phyloP scores from a whole-genome alignment of 2,113 vertebrate genomes.

The Osmerus mordax region DNA sequence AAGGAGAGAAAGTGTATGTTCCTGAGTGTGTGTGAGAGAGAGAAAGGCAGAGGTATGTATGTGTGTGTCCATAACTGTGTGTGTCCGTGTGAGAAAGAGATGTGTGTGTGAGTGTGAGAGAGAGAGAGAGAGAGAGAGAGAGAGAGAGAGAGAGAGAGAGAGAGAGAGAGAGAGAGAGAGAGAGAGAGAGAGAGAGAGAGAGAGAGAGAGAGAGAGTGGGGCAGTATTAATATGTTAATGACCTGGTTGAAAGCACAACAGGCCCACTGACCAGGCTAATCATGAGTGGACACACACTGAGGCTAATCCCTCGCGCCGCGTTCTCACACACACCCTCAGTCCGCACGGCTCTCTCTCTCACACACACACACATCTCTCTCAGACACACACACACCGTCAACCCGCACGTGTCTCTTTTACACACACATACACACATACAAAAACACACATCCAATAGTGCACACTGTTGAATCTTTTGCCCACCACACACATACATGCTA shows the following conservation, averaged over 20 bases:
- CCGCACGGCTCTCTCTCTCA: not conserved
- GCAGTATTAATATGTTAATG: slow-evolving; percentile 79
- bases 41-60: slow-evolving; percentile 18
- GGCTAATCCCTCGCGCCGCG: slow-evolving; percentile 64
- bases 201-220: slow-evolving; percentile 66
- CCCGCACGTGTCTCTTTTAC: not conserved
- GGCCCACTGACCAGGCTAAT: slow-evolving; percentile 77
- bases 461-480: too few relatives aligned
- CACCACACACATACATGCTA: not conserved
- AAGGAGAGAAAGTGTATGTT: too few relatives aligned
- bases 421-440: not conserved
- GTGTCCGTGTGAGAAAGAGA: not conserved
- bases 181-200: not conserved
- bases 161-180: too few relatives aligned
- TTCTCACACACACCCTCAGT: slow-evolving; percentile 38
- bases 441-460: not conserved
- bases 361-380: not conserved
- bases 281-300: slow-evolving; percentile 75
- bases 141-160: too few relatives aligned
- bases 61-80: too few relatives aligned
- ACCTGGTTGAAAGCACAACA: slow-evolving; percentile 72
- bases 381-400: not conserved
- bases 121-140: too few relatives aligned
- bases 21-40: not conserved
- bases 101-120: slow-evolving; percentile 23